Conservation (phyloP, 2,888 invertebrate genomes). For the Phlogophora meticulosa region DNA sequence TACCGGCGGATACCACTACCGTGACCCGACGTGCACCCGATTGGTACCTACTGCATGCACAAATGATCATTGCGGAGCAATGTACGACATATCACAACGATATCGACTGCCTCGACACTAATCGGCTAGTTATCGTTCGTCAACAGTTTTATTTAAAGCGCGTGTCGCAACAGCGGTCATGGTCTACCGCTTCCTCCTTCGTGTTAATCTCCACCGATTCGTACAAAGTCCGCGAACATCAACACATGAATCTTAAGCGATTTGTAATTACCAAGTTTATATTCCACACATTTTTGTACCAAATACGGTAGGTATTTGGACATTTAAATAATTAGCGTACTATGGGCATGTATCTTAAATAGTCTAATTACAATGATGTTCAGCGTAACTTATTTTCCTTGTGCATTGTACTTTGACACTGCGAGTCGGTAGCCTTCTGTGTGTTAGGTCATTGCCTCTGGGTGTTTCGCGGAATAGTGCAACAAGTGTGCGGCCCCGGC, state of each 20-base stretch:
- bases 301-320: constrained; percentile 66
- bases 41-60: constrained; percentile 19
- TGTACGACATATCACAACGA: constrained; percentile 53
- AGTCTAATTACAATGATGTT: constrained; percentile 69
- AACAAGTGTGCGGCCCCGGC: constrained; percentile 63
- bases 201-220: constrained; percentile 66
- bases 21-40: constrained; percentile 22
- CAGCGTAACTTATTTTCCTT: constrained; percentile 72
- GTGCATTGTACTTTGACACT: constrained; percentile 71
- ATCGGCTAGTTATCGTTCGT: constrained; percentile 54
- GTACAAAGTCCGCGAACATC: constrained; percentile 64
- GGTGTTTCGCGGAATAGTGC: constrained; percentile 71
- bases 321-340: constrained; percentile 60
- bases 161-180: constrained; percentile 52
- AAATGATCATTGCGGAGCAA: constrained; percentile 58
- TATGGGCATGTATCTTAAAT: constrained; percentile 53
- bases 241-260: constrained; percentile 69
- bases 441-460: constrained; percentile 72
- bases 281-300: constrained; percentile 65
- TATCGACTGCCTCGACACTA: constrained; percentile 35
- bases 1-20: constrained; percentile 22
- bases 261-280: constrained; percentile 64
- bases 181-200: constrained; percentile 70
- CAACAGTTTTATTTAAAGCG: constrained; percentile 65
- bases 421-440: constrained; percentile 47